Conservation (phyloP, 2,113 vertebrate species). For the Nanorana parkeri region DNA sequence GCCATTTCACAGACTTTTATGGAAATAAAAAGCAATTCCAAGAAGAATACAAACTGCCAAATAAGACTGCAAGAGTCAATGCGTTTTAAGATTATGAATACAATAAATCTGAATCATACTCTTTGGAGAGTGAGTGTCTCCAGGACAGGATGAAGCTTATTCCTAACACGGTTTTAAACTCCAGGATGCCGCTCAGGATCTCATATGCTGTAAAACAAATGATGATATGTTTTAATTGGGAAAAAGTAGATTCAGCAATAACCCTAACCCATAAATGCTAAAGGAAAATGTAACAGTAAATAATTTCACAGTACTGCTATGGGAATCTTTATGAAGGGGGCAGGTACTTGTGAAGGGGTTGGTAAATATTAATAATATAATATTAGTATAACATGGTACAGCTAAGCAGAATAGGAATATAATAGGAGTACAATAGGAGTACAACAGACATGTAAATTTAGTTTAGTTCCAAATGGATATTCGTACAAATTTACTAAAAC, state of each 20-base stretch:
- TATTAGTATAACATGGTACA: too few relatives aligned
- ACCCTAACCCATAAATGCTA: too few relatives aligned
- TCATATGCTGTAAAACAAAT: slow-evolving; percentile 25
- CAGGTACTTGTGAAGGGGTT: too few relatives aligned
- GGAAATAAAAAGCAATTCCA: slow-evolving; percentile 49
- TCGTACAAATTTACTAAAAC: too few relatives aligned
- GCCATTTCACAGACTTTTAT: slow-evolving; percentile 44
- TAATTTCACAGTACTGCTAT: too few relatives aligned
- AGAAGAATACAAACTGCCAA: slow-evolving; percentile 51
- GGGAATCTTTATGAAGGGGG: too few relatives aligned
- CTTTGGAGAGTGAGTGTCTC: slow-evolving; percentile 27
- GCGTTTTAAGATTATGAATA: slow-evolving; percentile 47
- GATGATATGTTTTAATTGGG: slow-evolving; percentile 16
- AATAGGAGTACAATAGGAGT: too few relatives aligned
- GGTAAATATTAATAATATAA: too few relatives aligned
- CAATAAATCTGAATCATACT: slow-evolving; percentile 39
- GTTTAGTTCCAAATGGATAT: too few relatives aligned
- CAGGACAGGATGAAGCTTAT: slow-evolving; percentile 13
- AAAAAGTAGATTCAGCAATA: background rate
- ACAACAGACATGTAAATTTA: too few relatives aligned
- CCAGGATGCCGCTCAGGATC: background rate
- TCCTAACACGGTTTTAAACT: slow-evolving; percentile 14
- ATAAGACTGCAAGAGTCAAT: slow-evolving; percentile 42
- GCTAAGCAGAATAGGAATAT: too few relatives aligned
- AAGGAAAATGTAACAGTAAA: too few relatives aligned